phyloP scores from a whole-genome alignment of 1,140 invertebrate genomes.

The Saccostrea cuccullata region DNA sequence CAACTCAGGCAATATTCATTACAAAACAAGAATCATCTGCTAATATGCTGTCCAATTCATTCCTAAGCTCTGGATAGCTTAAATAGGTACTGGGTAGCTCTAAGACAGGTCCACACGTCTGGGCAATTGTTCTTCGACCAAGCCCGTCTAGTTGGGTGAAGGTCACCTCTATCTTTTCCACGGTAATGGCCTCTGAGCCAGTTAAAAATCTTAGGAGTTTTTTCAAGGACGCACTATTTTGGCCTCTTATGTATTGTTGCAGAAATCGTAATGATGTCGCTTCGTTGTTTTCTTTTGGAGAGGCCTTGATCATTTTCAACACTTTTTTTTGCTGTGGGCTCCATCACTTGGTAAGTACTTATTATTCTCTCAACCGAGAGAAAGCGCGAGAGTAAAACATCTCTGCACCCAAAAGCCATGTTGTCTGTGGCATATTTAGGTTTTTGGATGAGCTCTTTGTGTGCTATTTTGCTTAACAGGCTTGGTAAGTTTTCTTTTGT shows the following conservation, averaged over 20 bases:
- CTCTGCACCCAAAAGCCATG: background rate
- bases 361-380: background rate
- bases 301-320: constrained; percentile 10
- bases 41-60: constrained; percentile 45
- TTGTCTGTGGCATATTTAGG: constrained; percentile 41
- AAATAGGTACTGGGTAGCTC: constrained; percentile 20
- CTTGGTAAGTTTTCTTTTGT: constrained; percentile 13
- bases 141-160: background rate
- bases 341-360: background rate
- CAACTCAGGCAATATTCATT: constrained; percentile 9
- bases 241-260: constrained; percentile 40
- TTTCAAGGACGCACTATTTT: constrained; percentile 7
- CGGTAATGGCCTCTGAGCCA: constrained; percentile 37
- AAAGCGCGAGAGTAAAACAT: background rate
- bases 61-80: constrained; percentile 37
- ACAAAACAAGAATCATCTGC: constrained; percentile 28
- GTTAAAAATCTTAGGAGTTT: constrained; percentile 22
- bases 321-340: constrained; percentile 5
- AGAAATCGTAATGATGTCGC: constrained; percentile 11
- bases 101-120: constrained; percentile 37
- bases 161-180: background rate
- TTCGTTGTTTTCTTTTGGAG: background rate
- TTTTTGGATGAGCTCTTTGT: constrained; percentile 48
- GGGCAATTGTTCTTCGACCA: constrained; percentile 24
- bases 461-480: constrained; percentile 39